Evolutionary conservation across 1,140 invertebrate species (phyloP).

Genomic region (Anadara kagoshimensis): DNA sequence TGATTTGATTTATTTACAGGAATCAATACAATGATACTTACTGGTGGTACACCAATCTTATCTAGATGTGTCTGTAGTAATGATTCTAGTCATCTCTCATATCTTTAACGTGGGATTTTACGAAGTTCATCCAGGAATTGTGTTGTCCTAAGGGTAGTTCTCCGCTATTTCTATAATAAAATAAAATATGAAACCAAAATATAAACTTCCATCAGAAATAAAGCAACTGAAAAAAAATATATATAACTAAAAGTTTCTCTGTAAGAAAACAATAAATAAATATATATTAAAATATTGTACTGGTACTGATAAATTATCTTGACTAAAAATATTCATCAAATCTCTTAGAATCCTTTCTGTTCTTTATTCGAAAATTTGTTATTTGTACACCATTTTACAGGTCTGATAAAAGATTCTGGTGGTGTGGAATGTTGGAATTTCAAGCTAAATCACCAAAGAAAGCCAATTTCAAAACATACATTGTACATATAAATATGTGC

Average conservation of each 20-base stretch:
- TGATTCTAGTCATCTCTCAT: slow-evolving; percentile 65
- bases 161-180: slow-evolving; percentile 28
- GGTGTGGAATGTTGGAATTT: neutral
- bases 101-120: slow-evolving; percentile 63
- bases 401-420: too few relatives aligned
- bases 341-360: neutral
- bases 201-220: too few relatives aligned
- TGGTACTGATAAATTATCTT: too few relatives aligned
- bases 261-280: too few relatives aligned
- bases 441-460: neutral
- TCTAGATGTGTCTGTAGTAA: slow-evolving; percentile 63
- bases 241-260: too few relatives aligned
- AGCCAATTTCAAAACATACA: neutral
- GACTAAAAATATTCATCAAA: too few relatives aligned
- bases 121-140: slow-evolving; percentile 62
- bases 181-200: too few relatives aligned
- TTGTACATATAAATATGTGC: neutral
- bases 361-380: too few relatives aligned
- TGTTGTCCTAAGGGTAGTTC: slow-evolving; percentile 52
- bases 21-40: slow-evolving; percentile 31
- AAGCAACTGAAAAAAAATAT: too few relatives aligned
- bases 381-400: too few relatives aligned
- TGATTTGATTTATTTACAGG: neutral
- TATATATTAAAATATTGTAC: too few relatives aligned
- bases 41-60: slow-evolving; percentile 64